These are phyloP conservation scores for Mus spretus DNA, from an alignment of 2,797 vertebrate genomes.

Conservation along the genomic window DNA sequence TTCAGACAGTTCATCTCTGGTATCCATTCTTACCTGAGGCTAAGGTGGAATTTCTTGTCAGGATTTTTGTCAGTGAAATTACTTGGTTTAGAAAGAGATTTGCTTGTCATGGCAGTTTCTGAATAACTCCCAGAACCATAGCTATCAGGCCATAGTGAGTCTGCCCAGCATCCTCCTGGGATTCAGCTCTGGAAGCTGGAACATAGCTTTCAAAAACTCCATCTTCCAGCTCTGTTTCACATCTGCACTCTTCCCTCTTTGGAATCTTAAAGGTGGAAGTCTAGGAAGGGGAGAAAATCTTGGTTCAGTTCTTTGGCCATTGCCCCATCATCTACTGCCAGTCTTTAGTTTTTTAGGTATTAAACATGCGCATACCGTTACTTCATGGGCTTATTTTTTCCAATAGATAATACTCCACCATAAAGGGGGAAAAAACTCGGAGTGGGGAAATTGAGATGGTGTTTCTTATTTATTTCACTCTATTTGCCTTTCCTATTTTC, in stretches of 20 bases:
- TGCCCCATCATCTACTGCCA: constrained; percentile 49
- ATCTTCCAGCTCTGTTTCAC: not conserved
- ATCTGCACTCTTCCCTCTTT: not conserved
- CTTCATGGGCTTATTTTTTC: constrained; percentile 42
- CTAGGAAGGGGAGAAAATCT: not conserved
- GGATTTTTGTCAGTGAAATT: constrained; percentile 50
- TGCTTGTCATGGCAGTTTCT: not conserved
- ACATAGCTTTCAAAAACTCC: not conserved
- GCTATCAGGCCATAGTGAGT: not conserved
- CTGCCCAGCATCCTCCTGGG: not conserved
- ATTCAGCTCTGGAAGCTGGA: constrained; percentile 17
- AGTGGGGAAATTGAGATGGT: not conserved
- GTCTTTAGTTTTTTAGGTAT: constrained; percentile 41
- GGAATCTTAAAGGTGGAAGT: not conserved
- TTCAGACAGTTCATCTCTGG: not conserved
- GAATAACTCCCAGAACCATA: constrained; percentile 57
- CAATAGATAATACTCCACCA: constrained; percentile 50
- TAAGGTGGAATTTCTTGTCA: constrained; percentile 52
- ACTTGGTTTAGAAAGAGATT: constrained; percentile 27
- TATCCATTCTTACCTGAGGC: not conserved
- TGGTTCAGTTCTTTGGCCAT: constrained; percentile 54
- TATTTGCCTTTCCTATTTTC: constrained; percentile 48
- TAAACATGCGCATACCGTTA: constrained; percentile 54
- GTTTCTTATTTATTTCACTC: constrained; percentile 51
- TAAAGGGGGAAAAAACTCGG: not conserved